Evolutionary conservation across 2,113 vertebrate species (phyloP).

Genomic region (Sula dactylatra): DNA sequence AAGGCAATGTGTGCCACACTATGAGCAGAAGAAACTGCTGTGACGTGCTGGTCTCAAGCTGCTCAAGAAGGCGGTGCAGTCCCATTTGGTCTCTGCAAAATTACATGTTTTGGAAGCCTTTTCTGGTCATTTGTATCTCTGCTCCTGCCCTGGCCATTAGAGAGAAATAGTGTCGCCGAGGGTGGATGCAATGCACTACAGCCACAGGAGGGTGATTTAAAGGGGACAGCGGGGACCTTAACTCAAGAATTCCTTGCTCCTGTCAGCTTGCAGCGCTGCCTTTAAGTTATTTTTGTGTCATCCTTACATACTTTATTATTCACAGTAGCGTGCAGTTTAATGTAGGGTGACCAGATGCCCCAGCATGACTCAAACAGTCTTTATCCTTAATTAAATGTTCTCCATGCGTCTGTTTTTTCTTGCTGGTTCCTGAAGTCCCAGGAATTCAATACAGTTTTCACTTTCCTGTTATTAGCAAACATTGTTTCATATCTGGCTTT

Average conservation of each 20-base stretch:
- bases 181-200: not conserved
- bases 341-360: conserved; percentile 15
- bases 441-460: conserved; percentile 34
- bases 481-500: conserved; percentile 31
- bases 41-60: not conserved
- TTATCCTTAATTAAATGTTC: conserved; percentile 34
- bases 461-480: conserved; percentile 53
- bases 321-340: not conserved
- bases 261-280: not conserved
- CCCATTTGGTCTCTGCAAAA: not conserved
- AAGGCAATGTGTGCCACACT: rapidly evolving
- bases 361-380: not conserved
- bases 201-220: not conserved
- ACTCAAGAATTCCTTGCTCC: not conserved
- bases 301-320: not conserved
- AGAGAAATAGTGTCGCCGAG: not conserved
- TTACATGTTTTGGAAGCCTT: not conserved
- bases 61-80: not conserved
- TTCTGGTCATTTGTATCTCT: not conserved
- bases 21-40: not conserved
- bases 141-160: not conserved
- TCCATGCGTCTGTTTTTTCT: not conserved
- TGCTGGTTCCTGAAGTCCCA: not conserved
- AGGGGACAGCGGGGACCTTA: not conserved
- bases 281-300: conserved; percentile 35